Percentiles rank a stretch among this genome's conserved stretches.
Conservation (phyloP, 2,888 invertebrate genomes). For the Agrochola lychnidis region DNA sequence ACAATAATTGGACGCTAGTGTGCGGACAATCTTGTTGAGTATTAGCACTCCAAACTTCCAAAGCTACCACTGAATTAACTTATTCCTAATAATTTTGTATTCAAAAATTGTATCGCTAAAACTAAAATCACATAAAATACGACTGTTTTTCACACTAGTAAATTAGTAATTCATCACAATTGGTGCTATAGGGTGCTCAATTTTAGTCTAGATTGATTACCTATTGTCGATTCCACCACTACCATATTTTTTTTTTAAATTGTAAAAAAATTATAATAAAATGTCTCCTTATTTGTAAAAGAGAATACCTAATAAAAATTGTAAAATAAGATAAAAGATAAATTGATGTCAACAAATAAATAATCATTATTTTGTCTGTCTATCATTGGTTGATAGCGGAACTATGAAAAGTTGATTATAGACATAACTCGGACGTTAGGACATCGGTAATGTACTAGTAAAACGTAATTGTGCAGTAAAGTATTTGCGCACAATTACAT, state of each 20-base stretch:
- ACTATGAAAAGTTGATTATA: slow-evolving; percentile 4
- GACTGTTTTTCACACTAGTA: slow-evolving; percentile 39
- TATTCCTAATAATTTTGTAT: neutral
- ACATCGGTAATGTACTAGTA: too few relatives aligned
- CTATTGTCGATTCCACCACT: slow-evolving; percentile 43
- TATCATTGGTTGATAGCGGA: neutral
- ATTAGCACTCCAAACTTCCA: neutral
- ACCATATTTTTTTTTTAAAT: slow-evolving; percentile 16
- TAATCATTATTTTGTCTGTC: neutral
- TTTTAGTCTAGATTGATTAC: slow-evolving; percentile 53
- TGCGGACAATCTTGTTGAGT: neutral
- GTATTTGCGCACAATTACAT: neutral
- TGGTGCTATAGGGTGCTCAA: slow-evolving; percentile 86
- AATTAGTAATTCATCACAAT: slow-evolving; percentile 63
- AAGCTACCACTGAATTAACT: neutral
- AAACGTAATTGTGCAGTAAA: too few relatives aligned
- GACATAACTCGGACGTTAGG: neutral
- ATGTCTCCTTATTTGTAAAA: neutral
- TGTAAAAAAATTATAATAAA: neutral
- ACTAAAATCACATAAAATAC: slow-evolving; percentile 46
- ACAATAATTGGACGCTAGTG: slow-evolving; percentile 1
- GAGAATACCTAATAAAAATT: neutral
- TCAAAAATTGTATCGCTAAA: slow-evolving; percentile 31
- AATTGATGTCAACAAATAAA: neutral
- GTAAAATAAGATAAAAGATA: neutral